Evolutionary conservation across 2,113 vertebrate genomes (phyloP), one percentile per base, ranked within the genome.

Genomic region (Melanocharis versteri): DNA sequence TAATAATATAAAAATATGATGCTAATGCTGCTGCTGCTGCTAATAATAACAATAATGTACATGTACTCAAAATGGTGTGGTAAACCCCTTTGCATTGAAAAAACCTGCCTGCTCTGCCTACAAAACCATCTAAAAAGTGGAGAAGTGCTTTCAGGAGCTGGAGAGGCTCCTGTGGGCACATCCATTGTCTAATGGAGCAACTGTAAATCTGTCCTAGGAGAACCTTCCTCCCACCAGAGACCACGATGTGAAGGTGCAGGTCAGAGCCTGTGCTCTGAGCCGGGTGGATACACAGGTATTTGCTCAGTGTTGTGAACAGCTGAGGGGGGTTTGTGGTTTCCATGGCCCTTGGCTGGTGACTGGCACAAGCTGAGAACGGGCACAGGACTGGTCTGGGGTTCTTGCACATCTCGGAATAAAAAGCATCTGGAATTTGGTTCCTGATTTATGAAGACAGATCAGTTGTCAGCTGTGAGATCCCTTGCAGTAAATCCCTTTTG

Each of bases 211-310:
- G 33, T 94, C 94, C 94, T 95, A 99, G 99, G 98, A 97, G 95
- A 97, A 96, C 84, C 82, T 97, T 90, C 78, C 98, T 96, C 45
- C 94, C 62, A 47, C 97, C 44, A 91, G 97, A 21, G 98, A 97
- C 50, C 98, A 99, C 83, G 97, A 98, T 54, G 99, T 99, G 96
- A 98, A 99, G 94, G 96, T 99, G 87, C 98, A 99, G 97, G 98
- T 99, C 27, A 99, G 99, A 97, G 99, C 98, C 20, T 99, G 99
- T 98, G 99, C 99, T 17, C 98, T 99, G 39, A 99, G 98, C 97
- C 96, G 98, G 17, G 94, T 99, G 96, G 98, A 99, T 93, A 96
- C 98, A n/a, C 97, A 99, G 98, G 99, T 99, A 98, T 88, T 73
- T 84, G 23, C 15, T 47, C 13, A 5, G 30, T 54, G 91, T 56